Evolutionary conservation across 2,797 vertebrate genomes (phyloP), one percentile per base, ranked within the genome.

Genomic region (Molossus molossus): DNA sequence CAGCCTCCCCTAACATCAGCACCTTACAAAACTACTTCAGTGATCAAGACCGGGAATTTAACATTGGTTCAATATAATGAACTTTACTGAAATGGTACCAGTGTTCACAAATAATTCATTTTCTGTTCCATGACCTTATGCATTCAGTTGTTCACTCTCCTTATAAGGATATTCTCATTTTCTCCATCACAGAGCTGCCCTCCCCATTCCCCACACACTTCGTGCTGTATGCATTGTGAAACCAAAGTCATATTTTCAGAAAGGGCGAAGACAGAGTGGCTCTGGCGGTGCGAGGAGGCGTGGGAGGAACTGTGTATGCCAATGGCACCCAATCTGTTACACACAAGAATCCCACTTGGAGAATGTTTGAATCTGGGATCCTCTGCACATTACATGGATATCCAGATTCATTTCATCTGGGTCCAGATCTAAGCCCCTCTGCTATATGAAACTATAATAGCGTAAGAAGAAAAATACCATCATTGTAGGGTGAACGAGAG

Each of bases 271-370:
- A 50, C 48, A 82, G 20, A 96, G 18, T 48, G 17, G 2, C 65
- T 76, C 9, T 53, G 5, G 27, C 13, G 12, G 1, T 1, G 9
- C 4, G 1, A 6, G 11, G 6, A 79, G 27, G 4, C 7, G 48
- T 9, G 70, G 15, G 65, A 65, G 17, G 13, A 37, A 79, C 18
- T 58, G 48, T 57, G 11, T 50, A 85, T 73, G 5, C 21, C 9
- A 20, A 6, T 13, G 3, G 18, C 37, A 29, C 17, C 18, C 48
- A 84, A 70, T 70, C 1, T 1, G 3, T 25, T 69, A 53, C 11
- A 0, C 6, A 15, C 33, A 15, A 88, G 4, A 58, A 77, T 93
- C 8, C 40, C 40, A 23, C 15, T 29, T 58, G 40, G 2, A 6
- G 3, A 45, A 13, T 69, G 58, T 90, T 53, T 45, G 15, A 75